These are phyloP conservation scores for Girardinichthys multiradiatus DNA, from an alignment of 2,113 vertebrate species.

Conservation along the genomic window DNA sequence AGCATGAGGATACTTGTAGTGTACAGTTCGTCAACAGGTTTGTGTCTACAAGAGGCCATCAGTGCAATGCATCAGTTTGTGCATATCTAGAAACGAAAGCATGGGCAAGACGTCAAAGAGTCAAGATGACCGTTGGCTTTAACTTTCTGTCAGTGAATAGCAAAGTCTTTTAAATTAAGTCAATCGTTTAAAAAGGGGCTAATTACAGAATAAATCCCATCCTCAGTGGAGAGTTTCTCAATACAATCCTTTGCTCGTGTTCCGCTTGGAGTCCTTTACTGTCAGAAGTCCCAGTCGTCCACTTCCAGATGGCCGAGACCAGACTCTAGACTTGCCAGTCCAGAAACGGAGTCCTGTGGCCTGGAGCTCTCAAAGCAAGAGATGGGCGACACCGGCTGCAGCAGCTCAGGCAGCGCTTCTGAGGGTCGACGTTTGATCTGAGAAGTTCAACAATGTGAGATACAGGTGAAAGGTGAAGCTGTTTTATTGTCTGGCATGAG, in stretches of 20 bases:
- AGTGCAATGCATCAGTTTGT: slow-evolving; percentile 55
- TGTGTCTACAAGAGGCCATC: slow-evolving; percentile 35
- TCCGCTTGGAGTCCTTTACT: slow-evolving; percentile 1
- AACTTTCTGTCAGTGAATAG: slow-evolving; percentile 34
- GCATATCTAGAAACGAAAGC: slow-evolving; percentile 49
- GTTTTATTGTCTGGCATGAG: not conserved
- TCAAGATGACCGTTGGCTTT: slow-evolving; percentile 55
- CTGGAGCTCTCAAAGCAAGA: slow-evolving; percentile 82
- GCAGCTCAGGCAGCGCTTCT: slow-evolving; percentile 91
- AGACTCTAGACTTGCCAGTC: slow-evolving; percentile 88
- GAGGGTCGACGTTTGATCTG: slow-evolving; percentile 93
- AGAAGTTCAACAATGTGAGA: not conserved
- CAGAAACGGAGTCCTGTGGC: slow-evolving; percentile 83
- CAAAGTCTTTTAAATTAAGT: slow-evolving; percentile 34
- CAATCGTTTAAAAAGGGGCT: slow-evolving; percentile 52
- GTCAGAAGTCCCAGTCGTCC: slow-evolving; percentile 98
- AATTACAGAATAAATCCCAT: slow-evolving; percentile 37
- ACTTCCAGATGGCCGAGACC: slow-evolving; percentile 91
- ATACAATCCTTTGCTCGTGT: slow-evolving; percentile 13
- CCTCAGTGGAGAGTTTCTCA: slow-evolving; percentile 11
- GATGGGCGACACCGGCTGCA: slow-evolving; percentile 89
- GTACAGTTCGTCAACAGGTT: slow-evolving; percentile 42
- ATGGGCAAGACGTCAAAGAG: slow-evolving; percentile 42
- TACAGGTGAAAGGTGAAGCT: not conserved
- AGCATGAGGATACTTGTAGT: slow-evolving; percentile 16